phyloP scores from a whole-genome alignment of 2,888 invertebrate genomes.

The Phorcus lineatus region DNA sequence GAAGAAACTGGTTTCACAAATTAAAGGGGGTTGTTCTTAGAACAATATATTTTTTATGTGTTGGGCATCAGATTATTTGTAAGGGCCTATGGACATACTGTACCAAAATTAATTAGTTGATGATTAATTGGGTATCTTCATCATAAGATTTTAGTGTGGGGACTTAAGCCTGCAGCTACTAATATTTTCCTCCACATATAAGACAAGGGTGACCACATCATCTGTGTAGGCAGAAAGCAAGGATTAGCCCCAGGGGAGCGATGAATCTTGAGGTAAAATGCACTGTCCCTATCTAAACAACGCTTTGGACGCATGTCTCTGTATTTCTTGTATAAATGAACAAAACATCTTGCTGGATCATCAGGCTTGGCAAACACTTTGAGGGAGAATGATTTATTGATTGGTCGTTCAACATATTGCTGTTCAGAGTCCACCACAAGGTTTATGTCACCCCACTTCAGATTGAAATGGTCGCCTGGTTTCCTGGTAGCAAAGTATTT shows the following conservation, averaged over 20 bases:
- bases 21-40: too few relatives aligned
- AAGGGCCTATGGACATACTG: too few relatives aligned
- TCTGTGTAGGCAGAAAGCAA: not conserved
- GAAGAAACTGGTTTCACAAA: too few relatives aligned
- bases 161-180: not conserved
- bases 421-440: not conserved
- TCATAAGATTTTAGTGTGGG: not conserved
- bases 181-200: conserved; percentile 1
- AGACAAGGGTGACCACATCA: not conserved
- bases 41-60: too few relatives aligned
- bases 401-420: not conserved
- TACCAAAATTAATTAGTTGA: too few relatives aligned
- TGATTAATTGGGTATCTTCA: not conserved
- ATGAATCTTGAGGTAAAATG: not conserved
- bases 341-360: not conserved
- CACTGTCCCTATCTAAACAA: not conserved
- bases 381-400: not conserved
- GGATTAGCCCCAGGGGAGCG: not conserved
- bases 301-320: not conserved
- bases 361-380: conserved; percentile 2
- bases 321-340: not conserved
- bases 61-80: too few relatives aligned
- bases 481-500: not conserved
- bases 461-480: not conserved
- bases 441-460: not conserved